Evolutionary conservation across 1,140 invertebrate genomes (phyloP).

Genomic region (Temnothorax curvispinosus): DNA sequence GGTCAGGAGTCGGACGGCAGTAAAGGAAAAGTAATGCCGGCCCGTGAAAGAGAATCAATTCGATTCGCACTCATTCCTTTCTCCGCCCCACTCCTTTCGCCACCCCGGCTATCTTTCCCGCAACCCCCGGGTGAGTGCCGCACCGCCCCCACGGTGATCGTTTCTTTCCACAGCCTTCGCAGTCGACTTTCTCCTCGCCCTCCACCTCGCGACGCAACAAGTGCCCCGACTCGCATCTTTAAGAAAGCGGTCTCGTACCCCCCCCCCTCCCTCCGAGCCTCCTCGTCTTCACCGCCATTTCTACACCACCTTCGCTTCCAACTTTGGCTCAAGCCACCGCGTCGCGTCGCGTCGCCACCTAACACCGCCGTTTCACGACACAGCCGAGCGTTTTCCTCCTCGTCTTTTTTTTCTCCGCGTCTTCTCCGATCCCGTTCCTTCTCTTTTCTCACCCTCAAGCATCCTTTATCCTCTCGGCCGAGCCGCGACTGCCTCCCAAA

Average conservation of each 20-base stretch:
- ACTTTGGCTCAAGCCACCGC: constrained; percentile 59
- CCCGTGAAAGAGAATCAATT: constrained; percentile 85
- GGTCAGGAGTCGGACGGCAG: constrained; percentile 78
- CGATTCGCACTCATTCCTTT: constrained; percentile 78
- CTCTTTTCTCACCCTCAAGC: not conserved
- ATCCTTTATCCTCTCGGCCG: not conserved
- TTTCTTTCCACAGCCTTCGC: constrained; percentile 63
- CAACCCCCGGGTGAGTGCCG: constrained; percentile 2
- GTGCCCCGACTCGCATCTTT: constrained; percentile 83
- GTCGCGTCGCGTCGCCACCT: constrained; percentile 36
- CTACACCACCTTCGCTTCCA: constrained; percentile 33
- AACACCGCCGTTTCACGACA: constrained; percentile 58
- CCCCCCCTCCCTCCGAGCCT: not conserved
- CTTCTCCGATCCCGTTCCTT: not conserved
- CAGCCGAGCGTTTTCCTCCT: not conserved
- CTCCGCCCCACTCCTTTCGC: constrained; percentile 32
- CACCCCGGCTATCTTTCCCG: constrained; percentile 74
- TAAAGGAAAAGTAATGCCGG: constrained; percentile 80
- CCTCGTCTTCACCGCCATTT: not conserved
- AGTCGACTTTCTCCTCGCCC: constrained; percentile 61
- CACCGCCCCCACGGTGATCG: constrained; percentile 60
- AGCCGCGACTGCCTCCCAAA: constrained; percentile 63
- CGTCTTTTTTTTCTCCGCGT: constrained; percentile 25
- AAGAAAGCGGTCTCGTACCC: constrained; percentile 79
- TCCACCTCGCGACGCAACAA: constrained; percentile 83